These are phyloP conservation scores for Archocentrus centrarchus DNA, from an alignment of 2,113 vertebrate genomes.

Conservation along the genomic window DNA sequence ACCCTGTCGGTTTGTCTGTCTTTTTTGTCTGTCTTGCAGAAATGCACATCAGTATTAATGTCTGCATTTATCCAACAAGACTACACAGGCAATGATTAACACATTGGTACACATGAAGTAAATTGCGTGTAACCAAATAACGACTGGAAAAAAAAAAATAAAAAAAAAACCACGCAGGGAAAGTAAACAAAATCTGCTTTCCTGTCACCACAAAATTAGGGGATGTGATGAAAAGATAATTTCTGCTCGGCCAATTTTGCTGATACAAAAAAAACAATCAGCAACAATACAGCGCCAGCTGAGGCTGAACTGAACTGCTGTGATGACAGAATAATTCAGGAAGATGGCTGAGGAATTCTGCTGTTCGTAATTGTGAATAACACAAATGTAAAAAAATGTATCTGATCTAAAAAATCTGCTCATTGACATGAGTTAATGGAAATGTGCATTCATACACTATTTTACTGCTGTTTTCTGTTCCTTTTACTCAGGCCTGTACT, in stretches of 20 bases:
- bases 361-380: conserved; percentile 4
- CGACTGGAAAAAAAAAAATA: background rate
- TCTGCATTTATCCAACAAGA: conserved; percentile 44
- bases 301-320: conserved; percentile 31
- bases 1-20: conserved; percentile 52
- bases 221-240: conserved; percentile 12
- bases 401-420: conserved; percentile 32
- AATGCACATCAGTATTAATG: conserved; percentile 37
- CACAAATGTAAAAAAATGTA: conserved; percentile 15
- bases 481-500: conserved; percentile 40
- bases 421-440: conserved; percentile 34
- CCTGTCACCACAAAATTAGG: conserved; percentile 32
- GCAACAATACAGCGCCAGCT: conserved; percentile 21
- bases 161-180: background rate
- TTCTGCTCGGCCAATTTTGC: conserved; percentile 34
- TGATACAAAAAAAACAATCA: conserved; percentile 13
- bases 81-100: conserved; percentile 10
- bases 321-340: background rate
- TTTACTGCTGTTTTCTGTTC: conserved; percentile 14
- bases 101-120: conserved; percentile 9
- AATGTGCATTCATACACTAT: conserved; percentile 30
- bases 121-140: conserved; percentile 2
- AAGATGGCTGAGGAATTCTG: background rate
- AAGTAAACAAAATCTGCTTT: conserved; percentile 15
- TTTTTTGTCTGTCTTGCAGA: conserved; percentile 61